These are phyloP conservation scores for Drosophila mojavensis DNA, from an alignment of 1,140 invertebrate genomes.

Conservation along the genomic window DNA sequence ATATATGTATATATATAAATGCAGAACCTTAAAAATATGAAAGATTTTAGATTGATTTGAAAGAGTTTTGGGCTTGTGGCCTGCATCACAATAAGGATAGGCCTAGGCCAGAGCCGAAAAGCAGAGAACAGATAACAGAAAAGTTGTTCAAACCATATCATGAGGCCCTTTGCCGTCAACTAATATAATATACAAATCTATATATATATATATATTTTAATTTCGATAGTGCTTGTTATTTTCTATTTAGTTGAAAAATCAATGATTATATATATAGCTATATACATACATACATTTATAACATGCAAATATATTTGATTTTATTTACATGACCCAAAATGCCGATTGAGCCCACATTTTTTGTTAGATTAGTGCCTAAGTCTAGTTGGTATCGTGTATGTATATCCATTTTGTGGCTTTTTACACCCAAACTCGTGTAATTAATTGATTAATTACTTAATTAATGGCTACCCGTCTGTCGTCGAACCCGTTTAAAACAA, in stretches of 20 bases:
- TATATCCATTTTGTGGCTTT: conserved; percentile 73
- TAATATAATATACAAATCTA: conserved; percentile 40
- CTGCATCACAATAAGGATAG: conserved; percentile 42
- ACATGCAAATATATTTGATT: conserved; percentile 18
- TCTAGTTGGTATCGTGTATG: conserved; percentile 62
- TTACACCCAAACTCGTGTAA: conserved; percentile 75
- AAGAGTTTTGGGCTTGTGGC: conserved; percentile 28
- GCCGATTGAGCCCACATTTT: conserved; percentile 50
- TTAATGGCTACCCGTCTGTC: conserved; percentile 13
- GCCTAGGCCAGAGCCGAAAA: conserved; percentile 20
- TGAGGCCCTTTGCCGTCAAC: conserved; percentile 51
- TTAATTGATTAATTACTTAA: conserved; percentile 26
- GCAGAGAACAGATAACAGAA: conserved; percentile 37
- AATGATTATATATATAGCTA: conserved; percentile 37
- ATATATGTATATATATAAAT: conserved; percentile 86
- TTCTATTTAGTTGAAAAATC: conserved; percentile 75
- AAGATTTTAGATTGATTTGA: conserved; percentile 48
- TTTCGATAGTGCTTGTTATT: conserved; percentile 75
- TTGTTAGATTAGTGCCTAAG: conserved; percentile 81
- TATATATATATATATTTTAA: conserved; percentile 25
- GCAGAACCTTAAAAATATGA: conserved; percentile 6
- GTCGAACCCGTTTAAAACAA: conserved; percentile 2
- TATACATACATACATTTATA: conserved; percentile 26
- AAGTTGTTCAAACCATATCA: conserved; percentile 72
- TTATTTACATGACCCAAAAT: conserved; percentile 23